Evolutionary conservation across 1,140 invertebrate genomes (phyloP).

Genomic region (Saccostrea cuccullata): DNA sequence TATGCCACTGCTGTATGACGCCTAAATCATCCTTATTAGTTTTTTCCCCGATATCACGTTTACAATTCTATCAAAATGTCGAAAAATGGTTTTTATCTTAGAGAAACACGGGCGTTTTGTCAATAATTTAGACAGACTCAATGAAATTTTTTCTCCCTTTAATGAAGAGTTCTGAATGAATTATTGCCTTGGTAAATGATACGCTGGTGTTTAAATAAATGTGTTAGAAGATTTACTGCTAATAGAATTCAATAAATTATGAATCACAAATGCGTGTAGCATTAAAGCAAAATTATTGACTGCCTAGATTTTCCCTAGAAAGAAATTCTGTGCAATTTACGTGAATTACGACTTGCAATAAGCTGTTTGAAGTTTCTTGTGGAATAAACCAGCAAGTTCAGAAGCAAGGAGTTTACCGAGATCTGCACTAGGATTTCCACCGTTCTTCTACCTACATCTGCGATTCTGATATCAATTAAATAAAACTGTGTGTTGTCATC

Average conservation of each 20-base stretch:
- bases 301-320: slow-evolving; percentile 26
- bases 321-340: slow-evolving; percentile 28
- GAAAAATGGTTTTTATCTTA: slow-evolving; percentile 47
- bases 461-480: slow-evolving; percentile 36
- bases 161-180: slow-evolving; percentile 31
- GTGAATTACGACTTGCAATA: slow-evolving; percentile 28
- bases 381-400: not conserved
- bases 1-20: slow-evolving; percentile 41
- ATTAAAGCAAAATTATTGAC: slow-evolving; percentile 38
- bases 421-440: not conserved
- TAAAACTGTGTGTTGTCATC: slow-evolving; percentile 33
- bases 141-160: slow-evolving; percentile 38
- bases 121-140: slow-evolving; percentile 27
- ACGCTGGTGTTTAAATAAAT: slow-evolving; percentile 37
- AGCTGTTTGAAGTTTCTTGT: slow-evolving; percentile 19
- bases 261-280: slow-evolving; percentile 41
- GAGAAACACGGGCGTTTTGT: slow-evolving; percentile 43
- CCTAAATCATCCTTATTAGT: slow-evolving; percentile 54
- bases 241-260: slow-evolving; percentile 34
- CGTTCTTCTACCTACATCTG: slow-evolving; percentile 26
- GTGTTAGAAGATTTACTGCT: slow-evolving; percentile 38
- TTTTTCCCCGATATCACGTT: slow-evolving; percentile 46
- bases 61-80: slow-evolving; percentile 50
- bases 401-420: not conserved
- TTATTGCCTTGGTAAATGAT: slow-evolving; percentile 32